Base-by-base conservation (phyloP, 1,140 invertebrate genomes). In the Epicauta chinensis region DNA sequence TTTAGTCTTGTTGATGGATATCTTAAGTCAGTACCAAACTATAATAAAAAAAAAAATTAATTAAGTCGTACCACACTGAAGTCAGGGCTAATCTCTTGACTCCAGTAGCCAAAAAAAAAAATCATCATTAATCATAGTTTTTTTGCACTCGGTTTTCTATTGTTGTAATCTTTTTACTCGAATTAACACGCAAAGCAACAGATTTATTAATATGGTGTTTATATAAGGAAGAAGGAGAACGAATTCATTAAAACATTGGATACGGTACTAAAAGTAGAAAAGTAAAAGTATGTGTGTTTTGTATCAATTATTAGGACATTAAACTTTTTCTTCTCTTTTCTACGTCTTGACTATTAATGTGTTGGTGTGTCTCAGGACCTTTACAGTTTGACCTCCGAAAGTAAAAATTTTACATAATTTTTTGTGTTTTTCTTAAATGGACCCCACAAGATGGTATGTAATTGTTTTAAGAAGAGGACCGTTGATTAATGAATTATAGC, bases 301-400 rank as follows among this genome's bases (percentile, higher is more conserved):
- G 38, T 47, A 47, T 47, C 45, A 47, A 47, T 47, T 47, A 47
- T 38, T 37, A 47, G 45, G 45, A 47, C 45, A 47, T 47, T 47
- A 47, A 23, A 23, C 23, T 23, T 23, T 23, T 23, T 23, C n/a
- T 23, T 23, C 23, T 3, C 4, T 7, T 23, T 23, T n/a, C 34
- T 47, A 14, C n/a, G 45, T 16, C 15, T 37, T 15, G 4, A 23
- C 23, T n/a, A n/a, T n/a, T 23, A 23, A 23, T 7, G 23, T 38
- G 45, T 17, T 47, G 35, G 45, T 47, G 45, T 46, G 43, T 47
- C 45, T n/a, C 45, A 47, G 45, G 45, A 47, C 45, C 45, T 16
- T 16, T 16, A n/a, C 23, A n/a, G n/a, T n/a, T n/a, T 46, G 45
- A 47, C 45, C 45, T 23, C 45, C 7, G 4, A 5, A 23, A 23